Evolutionary conservation across 1,140 invertebrate genomes (phyloP), one percentile per base, ranked within the genome.

Genomic region (Drosophila pandora): DNA sequence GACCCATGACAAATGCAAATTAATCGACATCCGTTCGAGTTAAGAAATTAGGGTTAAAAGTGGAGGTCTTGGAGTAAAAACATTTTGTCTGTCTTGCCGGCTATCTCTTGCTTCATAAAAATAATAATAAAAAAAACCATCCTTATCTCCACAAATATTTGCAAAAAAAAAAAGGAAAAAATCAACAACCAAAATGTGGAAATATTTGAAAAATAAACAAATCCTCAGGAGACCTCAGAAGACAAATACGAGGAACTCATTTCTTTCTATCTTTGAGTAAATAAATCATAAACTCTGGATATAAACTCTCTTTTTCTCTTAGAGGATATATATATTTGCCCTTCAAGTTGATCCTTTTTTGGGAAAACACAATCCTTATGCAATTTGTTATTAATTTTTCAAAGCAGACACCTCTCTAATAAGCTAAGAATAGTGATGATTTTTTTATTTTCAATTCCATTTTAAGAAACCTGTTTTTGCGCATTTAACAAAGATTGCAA

Each of bases 391-490:
- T 17, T 17, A 17, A 17, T 17, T 17, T 1, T 17, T 17, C 17
- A 17, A 17, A 17, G 1, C 17, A 17, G 17, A 17, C 17, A 17
- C 17, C 17, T 17, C 17, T 17, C 17, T 17, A 17, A 17, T 0
- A 17, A 17, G 17, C 17, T 17, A 17, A 17, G 17, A 17, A 17
- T 17, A 17, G 17, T 17, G 17, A 17, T 17, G 17, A 17, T 17
- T 17, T 17, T 17, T 17, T 17, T 17, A 17, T 17, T 17, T 17
- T 17, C 17, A 17, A 17, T 17, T 17, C 17, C 17, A 17, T 17
- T 17, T 17, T 17, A 17, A 17, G 17, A 79, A 83, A 84, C 84
- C 80, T 68, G 76, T 81, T 84, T 85, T 84, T 58, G 48, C 67
- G 69, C 76, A 80, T 80, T 79, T 6, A 63, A 59, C 70, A 56